These are phyloP conservation scores for Parelbella ahira DNA, from an alignment of 2,888 invertebrate genomes.

Conservation along the genomic window DNA sequence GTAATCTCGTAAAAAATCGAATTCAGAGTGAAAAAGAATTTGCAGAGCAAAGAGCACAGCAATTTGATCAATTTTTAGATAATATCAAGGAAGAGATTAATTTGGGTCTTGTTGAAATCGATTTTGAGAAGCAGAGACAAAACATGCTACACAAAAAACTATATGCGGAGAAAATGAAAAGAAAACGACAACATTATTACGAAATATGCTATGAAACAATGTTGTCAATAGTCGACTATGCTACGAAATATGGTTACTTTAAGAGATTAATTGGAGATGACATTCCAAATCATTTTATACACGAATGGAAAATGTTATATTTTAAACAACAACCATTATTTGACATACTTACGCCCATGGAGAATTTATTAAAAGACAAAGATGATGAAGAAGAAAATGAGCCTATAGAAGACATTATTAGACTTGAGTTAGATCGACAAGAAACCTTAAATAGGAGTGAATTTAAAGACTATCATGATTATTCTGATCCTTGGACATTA, in stretches of 20 bases:
- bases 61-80: conserved; percentile 67
- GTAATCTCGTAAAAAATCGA: conserved; percentile 77
- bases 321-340: conserved; percentile 77
- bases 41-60: conserved; percentile 67
- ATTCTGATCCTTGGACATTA: conserved; percentile 76
- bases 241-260: conserved; percentile 74
- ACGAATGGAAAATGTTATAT: conserved; percentile 81
- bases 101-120: conserved; percentile 68
- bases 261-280: conserved; percentile 56
- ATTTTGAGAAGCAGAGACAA: conserved; percentile 75
- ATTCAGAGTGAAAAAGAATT: conserved; percentile 72
- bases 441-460: conserved; percentile 76
- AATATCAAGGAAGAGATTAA: conserved; percentile 65
- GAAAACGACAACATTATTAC: conserved; percentile 67
- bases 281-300: conserved; percentile 69
- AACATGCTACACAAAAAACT: conserved; percentile 75
- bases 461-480: conserved; percentile 78
- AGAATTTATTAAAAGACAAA: conserved; percentile 53
- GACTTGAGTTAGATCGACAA: conserved; percentile 74
- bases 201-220: conserved; percentile 76
- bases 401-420: conserved; percentile 63
- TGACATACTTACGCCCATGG: conserved; percentile 64
- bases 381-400: conserved; percentile 44
- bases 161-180: conserved; percentile 74
- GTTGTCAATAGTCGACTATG: conserved; percentile 78